Evolutionary conservation across 2,797 vertebrate genomes (phyloP).

Genomic region (Acrossocheilus wenchowensis): DNA sequence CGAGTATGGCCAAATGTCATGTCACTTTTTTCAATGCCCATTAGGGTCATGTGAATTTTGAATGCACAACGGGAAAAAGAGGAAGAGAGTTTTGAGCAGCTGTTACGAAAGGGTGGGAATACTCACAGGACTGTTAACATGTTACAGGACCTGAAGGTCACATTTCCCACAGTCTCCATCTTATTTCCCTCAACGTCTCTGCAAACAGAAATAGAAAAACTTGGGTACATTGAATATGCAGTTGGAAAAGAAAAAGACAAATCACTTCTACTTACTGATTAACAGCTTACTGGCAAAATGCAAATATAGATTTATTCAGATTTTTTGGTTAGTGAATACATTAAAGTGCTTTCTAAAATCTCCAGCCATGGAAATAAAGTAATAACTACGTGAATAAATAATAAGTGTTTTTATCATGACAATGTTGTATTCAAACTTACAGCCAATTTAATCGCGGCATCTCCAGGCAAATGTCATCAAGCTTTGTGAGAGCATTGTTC

Average conservation of each 20-base stretch:
- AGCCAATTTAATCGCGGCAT: constrained; percentile 93
- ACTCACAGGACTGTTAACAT: constrained; percentile 95
- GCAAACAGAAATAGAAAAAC: constrained; percentile 49
- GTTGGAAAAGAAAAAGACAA: not conserved
- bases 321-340: not conserved
- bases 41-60: not conserved
- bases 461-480: constrained; percentile 90
- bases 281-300: not conserved
- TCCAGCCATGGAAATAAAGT: not conserved
- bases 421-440: constrained; percentile 77
- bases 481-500: constrained; percentile 86
- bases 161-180: constrained; percentile 88
- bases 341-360: not conserved
- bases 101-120: not conserved
- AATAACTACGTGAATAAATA: not conserved
- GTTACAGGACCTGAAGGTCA: constrained; percentile 88
- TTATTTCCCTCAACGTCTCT: constrained; percentile 94
- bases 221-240: not conserved
- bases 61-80: not conserved
- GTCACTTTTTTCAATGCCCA: not conserved
- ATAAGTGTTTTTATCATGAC: not conserved
- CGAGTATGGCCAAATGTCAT: too few species aligned
- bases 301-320: not conserved
- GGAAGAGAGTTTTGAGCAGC: not conserved
- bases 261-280: constrained; percentile 32